These are phyloP conservation scores for Yponomeuta evonymella DNA, from an alignment of 2,888 invertebrate genomes.

Conservation along the genomic window DNA sequence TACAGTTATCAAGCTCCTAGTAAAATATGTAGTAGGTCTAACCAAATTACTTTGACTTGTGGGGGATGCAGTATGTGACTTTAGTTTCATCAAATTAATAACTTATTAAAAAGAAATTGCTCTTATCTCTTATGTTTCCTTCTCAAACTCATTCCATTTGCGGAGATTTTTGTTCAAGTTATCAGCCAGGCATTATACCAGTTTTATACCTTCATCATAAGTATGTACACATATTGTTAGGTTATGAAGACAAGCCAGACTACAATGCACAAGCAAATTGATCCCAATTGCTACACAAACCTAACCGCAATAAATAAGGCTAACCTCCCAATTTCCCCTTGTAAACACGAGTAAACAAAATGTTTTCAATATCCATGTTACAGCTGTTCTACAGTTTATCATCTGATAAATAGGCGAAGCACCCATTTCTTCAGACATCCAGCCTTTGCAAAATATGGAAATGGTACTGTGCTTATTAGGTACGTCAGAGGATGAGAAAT, in stretches of 20 bases:
- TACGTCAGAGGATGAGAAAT: not conserved
- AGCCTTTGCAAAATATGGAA: not conserved
- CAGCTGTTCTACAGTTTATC: not conserved
- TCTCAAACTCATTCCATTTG: too few relatives aligned
- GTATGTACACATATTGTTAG: too few relatives aligned
- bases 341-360: not conserved
- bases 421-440: not conserved
- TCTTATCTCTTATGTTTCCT: too few relatives aligned
- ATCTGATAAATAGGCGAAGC: not conserved
- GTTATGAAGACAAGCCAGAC: not conserved
- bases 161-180: too few relatives aligned
- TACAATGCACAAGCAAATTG: not conserved
- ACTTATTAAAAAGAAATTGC: too few relatives aligned
- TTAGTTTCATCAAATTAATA: too few relatives aligned
- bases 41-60: too few relatives aligned
- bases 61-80: too few relatives aligned
- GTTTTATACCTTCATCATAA: too few relatives aligned
- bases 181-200: too few relatives aligned
- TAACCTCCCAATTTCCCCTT: not conserved
- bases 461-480: not conserved
- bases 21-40: too few relatives aligned
- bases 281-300: not conserved
- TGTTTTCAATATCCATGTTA: not conserved
- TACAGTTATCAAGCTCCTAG: too few relatives aligned
- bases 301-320: not conserved